A percentile compares a stretch with the other conserved stretches of the same genome.
Conservation (phyloP, 1,140 invertebrate genomes). For the Drosophila guanche region DNA sequence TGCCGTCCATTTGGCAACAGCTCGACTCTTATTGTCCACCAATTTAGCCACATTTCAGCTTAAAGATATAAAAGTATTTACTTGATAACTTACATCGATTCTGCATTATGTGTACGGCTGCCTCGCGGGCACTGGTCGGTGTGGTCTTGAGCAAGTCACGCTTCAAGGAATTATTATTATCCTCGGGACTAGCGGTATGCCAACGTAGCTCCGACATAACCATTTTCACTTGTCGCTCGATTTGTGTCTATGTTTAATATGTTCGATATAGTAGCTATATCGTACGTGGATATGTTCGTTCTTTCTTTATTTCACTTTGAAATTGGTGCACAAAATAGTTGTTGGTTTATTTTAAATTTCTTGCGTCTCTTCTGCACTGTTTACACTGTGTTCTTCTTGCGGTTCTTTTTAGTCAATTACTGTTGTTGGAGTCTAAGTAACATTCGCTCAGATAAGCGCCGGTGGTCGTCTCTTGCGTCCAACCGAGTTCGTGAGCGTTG, state of each 20-base stretch:
- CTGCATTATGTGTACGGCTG: constrained; percentile 78
- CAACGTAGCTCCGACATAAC: constrained; percentile 83
- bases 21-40: no score
- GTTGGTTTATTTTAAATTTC: no score
- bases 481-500: constrained; percentile 73
- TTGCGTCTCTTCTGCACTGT: no score
- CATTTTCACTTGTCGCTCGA: constrained; percentile 72
- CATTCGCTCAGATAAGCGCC: constrained; percentile 39
- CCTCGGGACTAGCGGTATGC: constrained; percentile 78
- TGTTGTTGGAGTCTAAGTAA: constrained; percentile 7
- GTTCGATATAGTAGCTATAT: constrained; percentile 21
- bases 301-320: not conserved
- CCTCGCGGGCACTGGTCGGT: constrained; percentile 65
- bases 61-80: not conserved
- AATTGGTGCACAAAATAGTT: no score
- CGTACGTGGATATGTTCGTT: constrained; percentile 8
- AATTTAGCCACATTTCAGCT: no score
- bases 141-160: constrained; percentile 77
- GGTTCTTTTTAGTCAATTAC: constrained; percentile 6
- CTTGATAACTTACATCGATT: constrained; percentile 78
- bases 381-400: constrained; percentile 5
- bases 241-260: constrained; percentile 25
- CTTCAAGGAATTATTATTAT: constrained; percentile 82
- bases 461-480: constrained; percentile 53
- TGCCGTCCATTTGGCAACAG: no score